Base-by-base conservation (phyloP, 2,113 vertebrate genomes). In the Columba livia region DNA sequence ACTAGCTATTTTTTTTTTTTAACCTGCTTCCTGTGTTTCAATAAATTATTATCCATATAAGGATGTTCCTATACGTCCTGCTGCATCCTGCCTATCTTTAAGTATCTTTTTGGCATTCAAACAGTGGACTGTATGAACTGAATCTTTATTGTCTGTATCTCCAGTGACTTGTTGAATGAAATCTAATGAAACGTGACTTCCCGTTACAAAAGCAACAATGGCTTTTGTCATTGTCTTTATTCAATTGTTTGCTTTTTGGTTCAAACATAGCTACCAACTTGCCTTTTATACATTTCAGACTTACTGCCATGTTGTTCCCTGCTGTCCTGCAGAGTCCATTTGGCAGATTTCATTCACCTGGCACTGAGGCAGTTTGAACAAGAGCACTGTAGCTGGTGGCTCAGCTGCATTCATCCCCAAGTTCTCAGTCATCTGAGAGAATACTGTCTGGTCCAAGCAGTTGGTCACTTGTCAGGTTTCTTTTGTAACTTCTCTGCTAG, bases 231-330 rank as follows among this genome's bases (percentile, higher is more conserved):
- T 3, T 15, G 28, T 74, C 60, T 54, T 87, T 81, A 44, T 87
- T 66, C 61, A 70, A 47, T 57, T 70, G 34, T 61, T 87, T 89
- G 56, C 26, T 54, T 87, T 84, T 92, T 85, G 18, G 26, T 86
- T 67, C 67, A 62, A 66, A 47, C 70, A 60, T 25, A 56, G 70
- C 81, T 74, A 44, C 53, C 28, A 31, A 20, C 74, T 82, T 40
- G 42, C 53, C 51, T 64, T 56, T 48, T 29, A 47, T 20, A 34
- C 54, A 64, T 60, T 71, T 71, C 42, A 82, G 42, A 31, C 12
- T 44, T 34, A 3, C 0, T 89, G 38, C 65, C 1, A 0, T 31
- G 24, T 66, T 34, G 51, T 44, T 84, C 36, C 51, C 26, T 48
- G 47, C 20, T 38, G n/a, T 78, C 26, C n/a, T 95, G 5, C 66